Evolutionary conservation across 2,888 invertebrate species (phyloP).

Genomic region (Hetaerina titia): DNA sequence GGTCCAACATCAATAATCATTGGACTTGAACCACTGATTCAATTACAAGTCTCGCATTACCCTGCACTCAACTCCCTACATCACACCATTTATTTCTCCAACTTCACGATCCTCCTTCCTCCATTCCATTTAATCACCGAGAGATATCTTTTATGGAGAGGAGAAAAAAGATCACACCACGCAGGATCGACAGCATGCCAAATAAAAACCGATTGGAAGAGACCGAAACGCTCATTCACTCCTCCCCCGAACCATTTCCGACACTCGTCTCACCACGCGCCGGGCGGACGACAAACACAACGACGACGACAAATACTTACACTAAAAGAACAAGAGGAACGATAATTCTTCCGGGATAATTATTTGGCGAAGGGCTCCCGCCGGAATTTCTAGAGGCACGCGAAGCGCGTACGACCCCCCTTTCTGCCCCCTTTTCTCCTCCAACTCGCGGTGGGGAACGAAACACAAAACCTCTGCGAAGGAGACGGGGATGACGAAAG

Average conservation of each 20-base stretch:
- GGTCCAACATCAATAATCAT: too few species aligned
- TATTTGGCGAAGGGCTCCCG: not conserved
- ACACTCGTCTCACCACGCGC: not conserved
- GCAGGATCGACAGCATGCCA: not conserved
- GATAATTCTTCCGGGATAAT: not conserved
- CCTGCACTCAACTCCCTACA: too few species aligned
- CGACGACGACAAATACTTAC: not conserved
- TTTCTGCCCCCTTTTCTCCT: not conserved
- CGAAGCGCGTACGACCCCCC: not conserved
- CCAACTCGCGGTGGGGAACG: not conserved
- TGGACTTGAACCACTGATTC: too few species aligned
- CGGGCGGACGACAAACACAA: not conserved
- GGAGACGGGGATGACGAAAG: not conserved
- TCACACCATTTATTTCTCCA: too few species aligned
- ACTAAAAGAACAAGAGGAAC: not conserved
- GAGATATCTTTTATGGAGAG: not conserved
- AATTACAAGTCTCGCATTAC: too few species aligned
- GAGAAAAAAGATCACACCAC: not conserved
- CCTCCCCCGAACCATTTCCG: not conserved
- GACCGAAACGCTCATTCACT: not conserved
- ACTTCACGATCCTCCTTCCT: too few species aligned
- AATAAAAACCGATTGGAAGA: not conserved
- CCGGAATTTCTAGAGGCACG: not conserved
- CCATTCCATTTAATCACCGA: too few species aligned
- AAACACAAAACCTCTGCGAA: not conserved